Base-by-base conservation (phyloP, 2,113 vertebrate genomes). In the Platycercus adscitus region DNA sequence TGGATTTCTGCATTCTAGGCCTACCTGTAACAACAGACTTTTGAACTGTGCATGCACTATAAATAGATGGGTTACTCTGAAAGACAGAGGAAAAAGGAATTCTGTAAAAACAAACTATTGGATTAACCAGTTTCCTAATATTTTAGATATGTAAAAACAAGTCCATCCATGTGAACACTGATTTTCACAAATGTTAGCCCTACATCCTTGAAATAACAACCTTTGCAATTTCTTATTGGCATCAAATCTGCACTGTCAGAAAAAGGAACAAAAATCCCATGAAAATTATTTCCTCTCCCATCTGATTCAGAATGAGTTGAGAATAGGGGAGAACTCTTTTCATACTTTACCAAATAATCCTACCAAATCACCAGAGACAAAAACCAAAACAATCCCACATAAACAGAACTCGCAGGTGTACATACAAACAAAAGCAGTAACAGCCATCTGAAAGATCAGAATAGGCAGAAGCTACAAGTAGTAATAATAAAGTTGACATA, bases 1-100 rank as follows among this genome's bases (percentile, higher is more conserved):
- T 7, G 1, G 0, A 5, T 61, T 82, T 85, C 46, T n/a, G 19
- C 21, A 39, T 28, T 52, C 26, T 1, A 1, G 8, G 17, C 13
- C 49, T 76, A 25, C 9, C 11, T 33, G 8, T 56, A 52, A 49
- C 25, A 77, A 56, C 2, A 69, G 15, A 19, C 9, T 86, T 88
- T 91, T 80, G 52, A 95, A 65, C 41, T 29, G 9, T 9, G 8
- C 11, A 35, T 64, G 18, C 12, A 28, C 20, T 10, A 25, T 29
- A 46, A 52, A 75, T 3, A 73, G 25, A 49, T 11, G 11, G 14
- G 7, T 66, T 81, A 61, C 11, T 47, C 10, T 17, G 12, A n/a
- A 49, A 76, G 13, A 77, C 10, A 50, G 10, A 47, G 6, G 13
- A 4, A 78, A 84, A 71, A 35, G 5, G 3, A 11, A 33, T 26